Percentiles rank a stretch among this genome's conserved stretches.
Evolutionary conservation across 2,888 invertebrate species (phyloP).

Genomic region (Drosophila greeni): DNA sequence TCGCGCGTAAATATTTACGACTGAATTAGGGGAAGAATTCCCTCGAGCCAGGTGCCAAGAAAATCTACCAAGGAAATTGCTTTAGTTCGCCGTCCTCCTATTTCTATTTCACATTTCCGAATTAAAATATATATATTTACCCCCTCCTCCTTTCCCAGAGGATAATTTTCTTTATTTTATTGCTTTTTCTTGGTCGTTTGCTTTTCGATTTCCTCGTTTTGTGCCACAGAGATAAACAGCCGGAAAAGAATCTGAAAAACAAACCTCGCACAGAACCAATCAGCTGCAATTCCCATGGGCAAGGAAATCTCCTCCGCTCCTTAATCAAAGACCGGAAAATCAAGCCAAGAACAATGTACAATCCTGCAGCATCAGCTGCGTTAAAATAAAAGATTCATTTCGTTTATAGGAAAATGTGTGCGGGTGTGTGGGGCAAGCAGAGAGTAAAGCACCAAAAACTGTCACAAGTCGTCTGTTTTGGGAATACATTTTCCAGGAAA

Average conservation of each 20-base stretch:
- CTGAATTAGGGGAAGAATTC: conserved; percentile 50
- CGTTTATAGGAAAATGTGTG: conserved; percentile 36
- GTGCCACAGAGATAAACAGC: conserved; percentile 22
- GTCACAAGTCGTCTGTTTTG: conserved; percentile 27
- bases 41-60: conserved; percentile 19
- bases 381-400: conserved; percentile 43
- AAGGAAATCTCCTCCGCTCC: conserved; percentile 12
- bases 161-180: conserved; percentile 25
- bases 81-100: conserved; percentile 23
- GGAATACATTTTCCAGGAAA: conserved; percentile 1
- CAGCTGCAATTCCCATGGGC: conserved; percentile 52
- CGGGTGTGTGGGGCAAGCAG: background rate
- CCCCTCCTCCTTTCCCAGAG: background rate
- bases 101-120: conserved; percentile 13
- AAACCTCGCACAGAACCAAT: conserved; percentile 58
- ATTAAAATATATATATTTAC: conserved; percentile 16
- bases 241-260: conserved; percentile 30
- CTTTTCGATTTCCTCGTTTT: conserved; percentile 30
- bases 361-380: conserved; percentile 41
- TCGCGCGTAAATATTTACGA: conserved; percentile 61
- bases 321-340: conserved; percentile 40
- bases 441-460: conserved; percentile 11
- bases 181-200: conserved; percentile 19
- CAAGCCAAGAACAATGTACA: conserved; percentile 27
- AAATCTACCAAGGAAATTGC: conserved; percentile 23